These are phyloP conservation scores for Campoplex capitator DNA, from an alignment of 2,888 invertebrate genomes.

Conservation along the genomic window DNA sequence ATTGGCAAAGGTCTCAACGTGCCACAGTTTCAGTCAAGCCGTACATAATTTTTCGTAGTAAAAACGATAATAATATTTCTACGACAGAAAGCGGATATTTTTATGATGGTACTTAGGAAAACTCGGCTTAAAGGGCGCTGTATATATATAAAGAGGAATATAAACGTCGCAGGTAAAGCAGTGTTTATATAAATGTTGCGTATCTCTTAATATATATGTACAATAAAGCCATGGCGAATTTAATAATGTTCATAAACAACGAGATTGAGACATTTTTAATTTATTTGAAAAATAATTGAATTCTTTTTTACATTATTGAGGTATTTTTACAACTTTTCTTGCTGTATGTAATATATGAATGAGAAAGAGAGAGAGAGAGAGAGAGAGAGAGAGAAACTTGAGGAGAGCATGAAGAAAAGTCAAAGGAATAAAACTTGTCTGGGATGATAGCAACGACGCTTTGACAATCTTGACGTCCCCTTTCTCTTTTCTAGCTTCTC, in stretches of 20 bases:
- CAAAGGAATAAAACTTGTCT: slow-evolving; percentile 38
- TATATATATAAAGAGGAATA: background rate
- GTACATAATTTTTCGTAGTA: slow-evolving; percentile 22
- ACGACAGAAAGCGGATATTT: slow-evolving; percentile 14
- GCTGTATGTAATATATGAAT: background rate
- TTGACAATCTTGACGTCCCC: slow-evolving; percentile 55
- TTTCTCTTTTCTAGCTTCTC: background rate
- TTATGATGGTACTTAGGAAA: slow-evolving; percentile 28
- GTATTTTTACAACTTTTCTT: background rate
- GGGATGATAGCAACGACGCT: slow-evolving; percentile 12
- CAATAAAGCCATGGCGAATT: background rate
- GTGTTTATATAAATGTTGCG: background rate
- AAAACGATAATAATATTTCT: slow-evolving; percentile 40
- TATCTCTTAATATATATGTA: background rate
- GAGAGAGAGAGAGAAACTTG: slow-evolving; percentile 3
- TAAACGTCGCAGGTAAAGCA: background rate
- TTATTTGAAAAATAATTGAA: background rate
- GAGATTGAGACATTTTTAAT: background rate
- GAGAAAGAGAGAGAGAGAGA: background rate
- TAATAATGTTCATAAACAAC: background rate
- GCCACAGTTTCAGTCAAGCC: background rate
- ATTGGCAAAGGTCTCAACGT: background rate
- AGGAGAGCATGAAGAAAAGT: slow-evolving; percentile 1
- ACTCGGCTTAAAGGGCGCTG: background rate
- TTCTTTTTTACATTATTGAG: background rate